Percentiles rank a stretch among this genome's conserved stretches.
phyloP scores from a whole-genome alignment of 1,140 invertebrate species.

The Hyphantria cunea region DNA sequence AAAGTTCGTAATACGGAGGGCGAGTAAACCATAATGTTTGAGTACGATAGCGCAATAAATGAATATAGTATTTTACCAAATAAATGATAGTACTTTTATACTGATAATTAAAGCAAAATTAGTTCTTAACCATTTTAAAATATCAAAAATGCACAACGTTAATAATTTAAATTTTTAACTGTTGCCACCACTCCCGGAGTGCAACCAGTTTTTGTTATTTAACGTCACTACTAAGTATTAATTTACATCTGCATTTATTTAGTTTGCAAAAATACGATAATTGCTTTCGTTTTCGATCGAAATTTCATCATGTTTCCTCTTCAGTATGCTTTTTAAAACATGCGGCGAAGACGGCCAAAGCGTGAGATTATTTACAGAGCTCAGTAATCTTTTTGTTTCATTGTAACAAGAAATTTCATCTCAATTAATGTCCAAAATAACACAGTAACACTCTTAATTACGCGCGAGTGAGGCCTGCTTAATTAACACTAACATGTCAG shows the following conservation, averaged over 20 bases:
- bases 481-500: slow-evolving; percentile 81
- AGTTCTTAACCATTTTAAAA: too few relatives aligned
- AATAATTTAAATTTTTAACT: neutral
- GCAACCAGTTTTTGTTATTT: neutral
- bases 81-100: too few relatives aligned
- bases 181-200: too few relatives aligned
- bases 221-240: slow-evolving; percentile 31
- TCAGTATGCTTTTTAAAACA: slow-evolving; percentile 54
- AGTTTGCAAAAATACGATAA: slow-evolving; percentile 64
- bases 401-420: slow-evolving; percentile 77
- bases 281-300: slow-evolving; percentile 61
- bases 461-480: slow-evolving; percentile 76
- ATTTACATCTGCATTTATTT: slow-evolving; percentile 17
- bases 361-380: slow-evolving; percentile 60
- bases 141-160: too few relatives aligned
- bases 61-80: too few relatives aligned
- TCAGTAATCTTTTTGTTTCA: slow-evolving; percentile 47
- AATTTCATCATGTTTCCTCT: slow-evolving; percentile 67
- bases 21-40: too few relatives aligned
- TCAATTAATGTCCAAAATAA: slow-evolving; percentile 80
- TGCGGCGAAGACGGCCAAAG: slow-evolving; percentile 55
- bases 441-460: slow-evolving; percentile 80
- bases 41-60: too few relatives aligned
- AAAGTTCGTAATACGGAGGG: too few relatives aligned
- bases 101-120: too few relatives aligned